Conservation (phyloP, 2,888 invertebrate genomes). For the Ectropis crepuscularia region DNA sequence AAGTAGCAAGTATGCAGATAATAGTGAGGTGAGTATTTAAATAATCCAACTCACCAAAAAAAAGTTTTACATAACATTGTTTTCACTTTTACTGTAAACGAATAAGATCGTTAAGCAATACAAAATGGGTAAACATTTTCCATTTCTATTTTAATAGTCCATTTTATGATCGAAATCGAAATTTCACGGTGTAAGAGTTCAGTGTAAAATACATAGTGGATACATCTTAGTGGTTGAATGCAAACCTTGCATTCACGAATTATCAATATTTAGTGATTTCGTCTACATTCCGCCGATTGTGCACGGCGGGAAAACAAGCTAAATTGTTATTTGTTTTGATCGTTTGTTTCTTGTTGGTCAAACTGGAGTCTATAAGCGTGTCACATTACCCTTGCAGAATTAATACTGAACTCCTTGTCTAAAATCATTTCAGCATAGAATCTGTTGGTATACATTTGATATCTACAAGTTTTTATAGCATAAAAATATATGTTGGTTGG, state of each 20-base stretch:
- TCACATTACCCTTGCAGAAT: too few relatives aligned
- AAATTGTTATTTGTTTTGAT: constrained; percentile 13
- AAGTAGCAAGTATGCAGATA: too few relatives aligned
- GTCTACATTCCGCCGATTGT: constrained; percentile 36
- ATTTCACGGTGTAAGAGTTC: constrained; percentile 8
- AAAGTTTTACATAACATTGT: background rate
- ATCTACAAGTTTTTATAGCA: too few relatives aligned
- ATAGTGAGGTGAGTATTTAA: too few relatives aligned
- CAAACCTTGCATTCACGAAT: constrained; percentile 30
- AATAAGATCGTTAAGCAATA: background rate
- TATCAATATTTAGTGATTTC: constrained; percentile 46
- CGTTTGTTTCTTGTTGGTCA: background rate
- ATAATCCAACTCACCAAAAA: too few relatives aligned
- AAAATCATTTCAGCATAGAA: too few relatives aligned
- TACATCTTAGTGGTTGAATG: constrained; percentile 4
- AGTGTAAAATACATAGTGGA: constrained; percentile 15
- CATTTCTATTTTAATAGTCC: background rate
- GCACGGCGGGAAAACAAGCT: constrained; percentile 16
- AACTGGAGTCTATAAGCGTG: background rate
- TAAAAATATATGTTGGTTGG: too few relatives aligned
- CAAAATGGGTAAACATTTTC: background rate
- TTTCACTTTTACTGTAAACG: background rate
- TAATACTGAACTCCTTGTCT: too few relatives aligned
- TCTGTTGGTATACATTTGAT: too few relatives aligned
- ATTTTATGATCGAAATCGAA: constrained; percentile 10